phyloP scores from a whole-genome alignment of 2,797 vertebrate genomes.

The Triplophysa yarkandensis region DNA sequence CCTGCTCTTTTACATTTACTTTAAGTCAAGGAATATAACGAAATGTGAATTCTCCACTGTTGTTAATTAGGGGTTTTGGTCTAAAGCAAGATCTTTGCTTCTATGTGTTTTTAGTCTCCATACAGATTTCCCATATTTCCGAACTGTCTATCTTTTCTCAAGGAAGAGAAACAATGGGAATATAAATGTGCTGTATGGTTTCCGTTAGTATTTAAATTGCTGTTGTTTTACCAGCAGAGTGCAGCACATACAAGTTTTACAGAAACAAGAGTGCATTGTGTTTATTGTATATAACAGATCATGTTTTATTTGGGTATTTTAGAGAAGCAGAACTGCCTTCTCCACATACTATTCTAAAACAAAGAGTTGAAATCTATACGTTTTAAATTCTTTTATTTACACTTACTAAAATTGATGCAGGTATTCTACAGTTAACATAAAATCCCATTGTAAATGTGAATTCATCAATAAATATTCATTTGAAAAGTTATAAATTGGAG shows the following conservation, averaged over 20 bases:
- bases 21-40: conserved; percentile 68
- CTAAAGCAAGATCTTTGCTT: not conserved
- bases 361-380: not conserved
- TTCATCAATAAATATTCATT: too few species aligned
- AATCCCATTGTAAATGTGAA: too few species aligned
- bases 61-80: not conserved
- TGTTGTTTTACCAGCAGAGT: not conserved
- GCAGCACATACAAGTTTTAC: not conserved
- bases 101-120: not conserved
- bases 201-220: not conserved
- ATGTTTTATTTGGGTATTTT: not conserved
- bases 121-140: not conserved
- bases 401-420: too few species aligned
- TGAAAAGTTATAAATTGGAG: too few species aligned
- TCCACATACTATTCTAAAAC: too few species aligned
- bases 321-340: not conserved
- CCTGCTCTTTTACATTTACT: conserved; percentile 55
- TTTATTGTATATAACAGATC: not conserved
- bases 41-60: conserved; percentile 70
- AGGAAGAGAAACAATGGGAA: not conserved
- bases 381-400: too few species aligned
- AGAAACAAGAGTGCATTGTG: not conserved
- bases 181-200: too few species aligned
- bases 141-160: too few species aligned
- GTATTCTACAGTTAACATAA: not conserved